phyloP scores from a whole-genome alignment of 2,888 invertebrate species.

The Chesias legatella region DNA sequence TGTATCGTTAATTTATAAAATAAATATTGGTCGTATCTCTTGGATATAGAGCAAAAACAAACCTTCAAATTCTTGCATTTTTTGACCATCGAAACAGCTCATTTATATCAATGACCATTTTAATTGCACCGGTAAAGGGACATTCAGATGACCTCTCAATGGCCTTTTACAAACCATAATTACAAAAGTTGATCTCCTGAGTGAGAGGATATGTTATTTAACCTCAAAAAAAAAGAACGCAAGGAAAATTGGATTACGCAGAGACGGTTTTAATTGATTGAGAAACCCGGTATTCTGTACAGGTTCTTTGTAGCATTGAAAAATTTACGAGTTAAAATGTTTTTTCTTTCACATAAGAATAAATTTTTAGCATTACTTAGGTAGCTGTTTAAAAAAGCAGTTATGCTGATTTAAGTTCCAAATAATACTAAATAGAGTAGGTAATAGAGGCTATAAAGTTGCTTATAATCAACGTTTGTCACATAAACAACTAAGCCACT shows the following conservation, averaged over 20 bases:
- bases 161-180: constrained; percentile 54
- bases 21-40: not conserved
- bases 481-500: too few species aligned
- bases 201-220: constrained; percentile 45
- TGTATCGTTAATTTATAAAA: too few species aligned
- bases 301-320: too few species aligned
- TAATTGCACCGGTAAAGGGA: constrained; percentile 43
- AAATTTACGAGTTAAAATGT: too few species aligned
- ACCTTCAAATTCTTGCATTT: constrained; percentile 8
- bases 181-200: constrained; percentile 41
- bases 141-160: constrained; percentile 55
- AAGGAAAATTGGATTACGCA: constrained; percentile 26
- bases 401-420: too few species aligned
- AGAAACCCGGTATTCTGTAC: constrained; percentile 11
- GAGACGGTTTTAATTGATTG: constrained; percentile 2
- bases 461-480: too few species aligned
- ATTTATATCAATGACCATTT: constrained; percentile 36
- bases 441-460: too few species aligned
- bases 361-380: too few species aligned
- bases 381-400: too few species aligned
- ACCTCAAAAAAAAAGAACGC: constrained; percentile 32
- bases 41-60: constrained; percentile 7
- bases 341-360: too few species aligned
- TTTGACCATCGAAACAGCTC: constrained; percentile 24
- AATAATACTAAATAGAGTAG: too few species aligned